Base-by-base conservation (phyloP, 1,140 invertebrate species). In the Coenobita brevimanus region DNA sequence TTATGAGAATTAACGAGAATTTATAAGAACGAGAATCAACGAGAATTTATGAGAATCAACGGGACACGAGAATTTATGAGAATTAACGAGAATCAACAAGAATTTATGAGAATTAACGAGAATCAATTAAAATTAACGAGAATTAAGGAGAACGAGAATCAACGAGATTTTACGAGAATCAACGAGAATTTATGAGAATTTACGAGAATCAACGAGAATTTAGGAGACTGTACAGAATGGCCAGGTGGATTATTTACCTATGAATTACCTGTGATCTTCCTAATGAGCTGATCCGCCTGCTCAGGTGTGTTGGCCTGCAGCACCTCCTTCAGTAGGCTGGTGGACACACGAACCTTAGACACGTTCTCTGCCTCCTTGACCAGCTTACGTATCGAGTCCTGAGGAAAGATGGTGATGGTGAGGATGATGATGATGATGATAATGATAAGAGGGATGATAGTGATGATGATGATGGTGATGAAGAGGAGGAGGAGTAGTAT, bases 201-300 rank as follows among this genome's bases (percentile, higher is more conserved):
- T 41, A 8, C 30, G 30, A 33, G 46, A 21, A 13, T 21, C 6
- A 21, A 41, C 17, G 2, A 60, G 13, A 24, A 60, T 3, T 36
- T 4, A 30, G 36, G 1, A 30, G 64, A 17, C 60, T 36, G 50
- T 17, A 50, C 24, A 73, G 17, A 41, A 57, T 54, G 10, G n/a
- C n/a, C n/a, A 2, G 3, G n/a, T 15, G 36, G 41, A 38, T 17
- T 78, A 87, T 73, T 84, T 80, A 87, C 80, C 81, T 82, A 62
- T 27, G 33, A 82, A 82, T 89, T 91, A 91, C 90, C 90, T 91
- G 87, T 36, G n/a, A 91, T 62, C 75, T 90, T 90, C 57, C 82
- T 86, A 33, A 91, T 91, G 60, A 89, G 62, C 17, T 50, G 27
- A 27, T 91, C 90, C 0, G 88, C 89, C 43, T 91, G 88, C 33